Evolutionary conservation across 35 echinoderm and acorn worm species (phyloP).

Genomic region (Eucidaris tribuloides): DNA sequence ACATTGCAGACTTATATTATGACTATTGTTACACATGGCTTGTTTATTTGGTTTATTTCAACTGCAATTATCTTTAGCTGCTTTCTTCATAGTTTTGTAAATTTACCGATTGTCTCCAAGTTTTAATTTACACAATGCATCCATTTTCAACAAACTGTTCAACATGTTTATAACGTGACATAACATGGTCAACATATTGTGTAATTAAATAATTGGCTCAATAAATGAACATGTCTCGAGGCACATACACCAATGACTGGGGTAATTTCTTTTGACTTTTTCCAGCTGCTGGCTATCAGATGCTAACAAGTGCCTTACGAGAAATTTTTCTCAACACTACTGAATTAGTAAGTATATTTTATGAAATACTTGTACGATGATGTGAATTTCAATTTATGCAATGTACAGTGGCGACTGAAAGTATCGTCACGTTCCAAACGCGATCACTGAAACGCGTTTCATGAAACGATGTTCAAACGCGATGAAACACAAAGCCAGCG

Average conservation of each 20-base stretch:
- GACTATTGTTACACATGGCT: not conserved
- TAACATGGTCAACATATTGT: no score
- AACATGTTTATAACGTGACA: no score
- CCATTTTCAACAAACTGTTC: not conserved
- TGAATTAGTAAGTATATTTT: not conserved
- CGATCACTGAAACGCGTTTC: no score
- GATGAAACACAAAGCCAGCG: no score
- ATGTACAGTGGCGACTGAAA: no score
- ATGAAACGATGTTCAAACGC: no score
- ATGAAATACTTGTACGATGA: no score
- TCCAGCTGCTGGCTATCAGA: constrained; percentile 2
- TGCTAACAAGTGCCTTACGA: not conserved
- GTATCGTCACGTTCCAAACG: no score
- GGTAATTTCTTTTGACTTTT: not conserved
- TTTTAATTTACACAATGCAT: not conserved
- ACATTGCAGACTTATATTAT: not conserved
- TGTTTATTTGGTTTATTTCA: not conserved
- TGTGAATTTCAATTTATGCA: no score
- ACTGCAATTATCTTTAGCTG: not conserved
- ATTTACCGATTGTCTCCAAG: not conserved
- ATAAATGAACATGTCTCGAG: no score
- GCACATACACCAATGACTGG: no score
- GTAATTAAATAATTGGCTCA: no score
- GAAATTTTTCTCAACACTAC: constrained; percentile 9
- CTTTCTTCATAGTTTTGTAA: not conserved